phyloP scores from a whole-genome alignment of 2,888 invertebrate species.

The Drosophila anomalata region DNA sequence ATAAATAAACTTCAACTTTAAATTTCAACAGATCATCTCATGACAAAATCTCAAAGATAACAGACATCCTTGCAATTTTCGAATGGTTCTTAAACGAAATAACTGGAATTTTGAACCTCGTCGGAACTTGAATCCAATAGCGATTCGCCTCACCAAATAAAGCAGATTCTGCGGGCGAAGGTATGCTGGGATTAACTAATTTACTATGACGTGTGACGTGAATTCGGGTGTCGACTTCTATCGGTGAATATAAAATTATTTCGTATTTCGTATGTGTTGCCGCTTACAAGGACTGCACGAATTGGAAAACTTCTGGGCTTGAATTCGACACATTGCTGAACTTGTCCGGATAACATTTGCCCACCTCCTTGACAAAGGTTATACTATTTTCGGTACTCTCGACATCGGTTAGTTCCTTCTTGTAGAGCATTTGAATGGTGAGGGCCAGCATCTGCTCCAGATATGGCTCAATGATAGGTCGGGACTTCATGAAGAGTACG shows the following conservation, averaged over 20 bases:
- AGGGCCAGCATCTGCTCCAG: constrained; percentile 86
- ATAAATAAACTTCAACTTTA: constrained; percentile 9
- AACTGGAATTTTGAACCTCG: constrained; percentile 3
- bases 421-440: constrained; percentile 85
- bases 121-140: neutral
- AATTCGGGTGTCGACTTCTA: constrained; percentile 6
- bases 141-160: neutral
- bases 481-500: constrained; percentile 87
- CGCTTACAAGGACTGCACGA: constrained; percentile 77
- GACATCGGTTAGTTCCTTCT: constrained; percentile 84
- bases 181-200: neutral
- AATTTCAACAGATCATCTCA: constrained; percentile 11
- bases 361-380: constrained; percentile 86
- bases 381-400: constrained; percentile 79
- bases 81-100: neutral
- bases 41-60: constrained; percentile 1
- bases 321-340: constrained; percentile 84
- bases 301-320: constrained; percentile 78
- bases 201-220: neutral
- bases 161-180: neutral
- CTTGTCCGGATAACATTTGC: constrained; percentile 86
- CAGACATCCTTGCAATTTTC: neutral
- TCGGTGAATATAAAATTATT: neutral
- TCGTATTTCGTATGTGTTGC: neutral
- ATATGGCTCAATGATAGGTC: constrained; percentile 85